Conservation (phyloP, 1,140 invertebrate genomes). For the Drosophila oshimai region DNA sequence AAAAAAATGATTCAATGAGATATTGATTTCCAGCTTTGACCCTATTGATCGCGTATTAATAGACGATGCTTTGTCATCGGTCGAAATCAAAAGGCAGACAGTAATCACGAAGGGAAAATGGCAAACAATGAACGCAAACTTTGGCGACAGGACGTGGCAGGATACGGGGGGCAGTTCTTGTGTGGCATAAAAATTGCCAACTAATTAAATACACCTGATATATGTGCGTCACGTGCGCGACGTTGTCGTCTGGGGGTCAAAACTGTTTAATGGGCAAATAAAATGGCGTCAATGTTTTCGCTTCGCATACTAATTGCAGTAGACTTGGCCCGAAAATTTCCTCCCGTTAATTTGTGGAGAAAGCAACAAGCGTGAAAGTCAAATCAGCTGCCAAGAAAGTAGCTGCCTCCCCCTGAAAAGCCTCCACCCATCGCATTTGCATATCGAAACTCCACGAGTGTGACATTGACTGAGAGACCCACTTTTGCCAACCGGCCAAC, state of each 20-base stretch:
- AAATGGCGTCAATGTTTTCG: conserved; percentile 64
- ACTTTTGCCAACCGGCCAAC: conserved; percentile 60
- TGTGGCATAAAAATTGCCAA: conserved; percentile 60
- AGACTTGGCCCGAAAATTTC: not conserved
- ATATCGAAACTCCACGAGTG: conserved; percentile 15
- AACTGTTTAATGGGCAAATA: conserved; percentile 73
- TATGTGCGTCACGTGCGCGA: conserved; percentile 59
- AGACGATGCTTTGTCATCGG: conserved; percentile 18
- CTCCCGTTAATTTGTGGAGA: conserved; percentile 21
- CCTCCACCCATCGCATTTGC: not conserved
- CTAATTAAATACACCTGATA: conserved; percentile 69
- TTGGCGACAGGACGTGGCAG: conserved; percentile 9
- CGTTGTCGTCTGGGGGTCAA: conserved; percentile 39
- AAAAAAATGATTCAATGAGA: not conserved
- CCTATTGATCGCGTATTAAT: conserved; percentile 27
- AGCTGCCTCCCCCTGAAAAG: not conserved
- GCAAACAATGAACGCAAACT: conserved; percentile 41
- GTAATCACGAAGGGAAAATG: not conserved
- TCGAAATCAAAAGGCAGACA: conserved; percentile 22
- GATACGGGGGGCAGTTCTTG: conserved; percentile 5
- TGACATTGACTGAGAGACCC: conserved; percentile 80
- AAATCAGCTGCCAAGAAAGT: conserved; percentile 59
- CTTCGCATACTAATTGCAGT: conserved; percentile 72
- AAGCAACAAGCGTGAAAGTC: conserved; percentile 64
- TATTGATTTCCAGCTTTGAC: conserved; percentile 17